These are phyloP conservation scores for Cenopis cana DNA, from an alignment of 2,888 invertebrate genomes.

Conservation along the genomic window DNA sequence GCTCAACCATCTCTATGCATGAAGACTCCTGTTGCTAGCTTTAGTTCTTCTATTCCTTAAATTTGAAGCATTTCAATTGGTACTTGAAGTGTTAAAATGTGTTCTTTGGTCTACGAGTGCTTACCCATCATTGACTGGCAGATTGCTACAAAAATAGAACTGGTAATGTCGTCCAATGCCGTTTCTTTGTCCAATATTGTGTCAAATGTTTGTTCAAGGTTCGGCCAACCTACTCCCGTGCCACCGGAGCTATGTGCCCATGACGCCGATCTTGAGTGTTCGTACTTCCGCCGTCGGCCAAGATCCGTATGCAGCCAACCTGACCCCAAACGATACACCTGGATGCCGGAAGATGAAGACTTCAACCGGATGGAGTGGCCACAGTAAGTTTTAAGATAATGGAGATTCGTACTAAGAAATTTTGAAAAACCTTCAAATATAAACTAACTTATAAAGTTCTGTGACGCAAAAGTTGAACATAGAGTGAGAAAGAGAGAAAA, in stretches of 20 bases:
- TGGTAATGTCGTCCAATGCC: neutral
- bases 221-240: constrained; percentile 85
- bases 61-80: neutral
- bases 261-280: constrained; percentile 91
- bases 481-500: too few species aligned
- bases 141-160: constrained; percentile 10
- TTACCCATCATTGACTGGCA: constrained; percentile 16
- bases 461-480: too few species aligned
- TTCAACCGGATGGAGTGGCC: constrained; percentile 90
- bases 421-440: too few species aligned
- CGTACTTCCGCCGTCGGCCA: constrained; percentile 92
- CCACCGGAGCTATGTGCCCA: constrained; percentile 86
- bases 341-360: constrained; percentile 91
- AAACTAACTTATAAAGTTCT: too few species aligned
- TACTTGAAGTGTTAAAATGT: neutral
- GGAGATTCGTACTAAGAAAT: too few species aligned
- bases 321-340: constrained; percentile 90
- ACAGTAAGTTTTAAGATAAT: constrained; percentile 67
- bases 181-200: neutral
- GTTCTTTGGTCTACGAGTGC: constrained; percentile 2
- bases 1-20: constrained; percentile 24
- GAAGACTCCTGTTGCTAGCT: constrained; percentile 10
- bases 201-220: constrained; percentile 65
- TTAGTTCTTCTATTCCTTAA: constrained; percentile 11
- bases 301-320: constrained; percentile 89